Percentiles rank a stretch among this genome's conserved stretches.
These are phyloP conservation scores for Callinectes sapidus DNA, from an alignment of 2,888 invertebrate species.

Conservation along the genomic window DNA sequence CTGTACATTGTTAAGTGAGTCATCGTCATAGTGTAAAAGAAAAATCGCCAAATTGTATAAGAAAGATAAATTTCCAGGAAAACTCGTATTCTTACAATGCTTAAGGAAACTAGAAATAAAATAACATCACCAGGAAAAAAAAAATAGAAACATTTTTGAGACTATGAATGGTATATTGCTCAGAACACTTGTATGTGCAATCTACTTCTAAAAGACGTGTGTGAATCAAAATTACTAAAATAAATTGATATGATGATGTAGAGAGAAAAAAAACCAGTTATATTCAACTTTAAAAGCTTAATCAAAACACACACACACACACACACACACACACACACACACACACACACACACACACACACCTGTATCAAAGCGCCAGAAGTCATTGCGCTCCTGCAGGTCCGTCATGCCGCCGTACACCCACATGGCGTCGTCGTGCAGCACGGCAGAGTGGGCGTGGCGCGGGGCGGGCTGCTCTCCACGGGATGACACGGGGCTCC, in stretches of 20 bases:
- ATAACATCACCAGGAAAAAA: too few relatives aligned
- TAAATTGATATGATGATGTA: too few relatives aligned
- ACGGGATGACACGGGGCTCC: constrained; percentile 64
- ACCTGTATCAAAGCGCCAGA: constrained; percentile 87
- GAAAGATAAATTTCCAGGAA: background rate
- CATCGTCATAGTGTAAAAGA: background rate
- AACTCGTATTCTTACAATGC: background rate
- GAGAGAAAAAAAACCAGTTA: too few relatives aligned
- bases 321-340: constrained; percentile 39
- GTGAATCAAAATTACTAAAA: too few relatives aligned
- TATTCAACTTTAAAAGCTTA: background rate
- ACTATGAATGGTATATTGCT: too few relatives aligned
- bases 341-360: constrained; percentile 24
- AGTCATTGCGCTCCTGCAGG: constrained; percentile 85
- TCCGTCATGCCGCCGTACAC: constrained; percentile 93
- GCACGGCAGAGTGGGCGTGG: constrained; percentile 84
- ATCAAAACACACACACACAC: background rate
- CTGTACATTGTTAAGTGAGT: background rate
- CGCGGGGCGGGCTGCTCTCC: constrained; percentile 74
- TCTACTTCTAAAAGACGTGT: too few relatives aligned
- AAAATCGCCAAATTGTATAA: background rate
- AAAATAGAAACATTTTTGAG: too few relatives aligned
- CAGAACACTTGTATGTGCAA: too few relatives aligned
- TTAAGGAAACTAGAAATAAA: too few relatives aligned
- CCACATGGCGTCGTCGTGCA: constrained; percentile 88